Conservation (phyloP, 2,888 invertebrate genomes). For the Adelphocoris suturalis region DNA sequence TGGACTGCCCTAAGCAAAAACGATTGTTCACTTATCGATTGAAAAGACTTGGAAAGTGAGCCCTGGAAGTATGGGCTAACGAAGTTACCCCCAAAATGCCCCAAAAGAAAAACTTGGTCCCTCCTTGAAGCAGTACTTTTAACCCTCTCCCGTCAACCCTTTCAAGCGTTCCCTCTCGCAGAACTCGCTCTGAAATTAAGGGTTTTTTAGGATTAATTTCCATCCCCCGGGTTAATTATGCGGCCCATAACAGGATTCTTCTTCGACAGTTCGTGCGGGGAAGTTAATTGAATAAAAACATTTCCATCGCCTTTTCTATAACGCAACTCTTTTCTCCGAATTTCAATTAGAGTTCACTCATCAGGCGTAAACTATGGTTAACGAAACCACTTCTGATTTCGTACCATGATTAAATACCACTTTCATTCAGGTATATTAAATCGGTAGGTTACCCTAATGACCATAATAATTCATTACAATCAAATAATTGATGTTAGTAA, state of each 20-base stretch:
- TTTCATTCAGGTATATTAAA: too few species aligned
- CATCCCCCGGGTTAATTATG: slow-evolving; percentile 21
- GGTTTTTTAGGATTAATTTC: slow-evolving; percentile 30
- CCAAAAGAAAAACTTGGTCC: not conserved
- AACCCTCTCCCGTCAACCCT: not conserved
- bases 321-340: not conserved
- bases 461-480: too few species aligned
- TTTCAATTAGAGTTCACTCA: too few species aligned
- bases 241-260: slow-evolving; percentile 31
- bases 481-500: too few species aligned
- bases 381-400: too few species aligned
- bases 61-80: slow-evolving; percentile 38
- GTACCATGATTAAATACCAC: too few species aligned
- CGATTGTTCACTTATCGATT: slow-evolving; percentile 46
- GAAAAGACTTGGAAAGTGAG: slow-evolving; percentile 9
- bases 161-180: not conserved
- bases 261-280: slow-evolving; percentile 19
- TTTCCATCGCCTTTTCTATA: not conserved
- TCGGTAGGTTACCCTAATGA: too few species aligned
- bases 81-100: slow-evolving; percentile 7
- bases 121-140: not conserved
- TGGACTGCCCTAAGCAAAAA: not conserved
- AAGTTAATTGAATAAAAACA: slow-evolving; percentile 14
- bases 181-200: not conserved
- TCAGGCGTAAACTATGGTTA: too few species aligned